Evolutionary conservation across 2,113 vertebrate species (phyloP).

Genomic region (Nesogale talazaci): DNA sequence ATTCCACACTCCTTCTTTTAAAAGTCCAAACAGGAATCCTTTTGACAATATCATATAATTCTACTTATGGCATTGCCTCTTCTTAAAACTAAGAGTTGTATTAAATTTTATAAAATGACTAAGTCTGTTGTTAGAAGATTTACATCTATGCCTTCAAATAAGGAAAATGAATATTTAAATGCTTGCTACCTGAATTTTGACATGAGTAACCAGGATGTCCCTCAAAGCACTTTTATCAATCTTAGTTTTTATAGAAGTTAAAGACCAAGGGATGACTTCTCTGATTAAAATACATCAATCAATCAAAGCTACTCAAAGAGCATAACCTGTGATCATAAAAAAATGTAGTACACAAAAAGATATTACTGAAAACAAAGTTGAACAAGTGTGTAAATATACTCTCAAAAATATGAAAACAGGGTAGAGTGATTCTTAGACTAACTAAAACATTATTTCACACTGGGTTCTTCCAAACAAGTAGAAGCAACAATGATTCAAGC

Average conservation of each 20-base stretch:
- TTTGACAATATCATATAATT: not conserved
- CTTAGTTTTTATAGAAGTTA: slow-evolving; percentile 53
- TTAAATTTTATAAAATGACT: no score
- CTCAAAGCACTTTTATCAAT: slow-evolving; percentile 40
- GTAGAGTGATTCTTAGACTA: not conserved
- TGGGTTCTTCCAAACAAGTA: not conserved
- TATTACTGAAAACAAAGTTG: not conserved
- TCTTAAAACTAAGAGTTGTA: not conserved
- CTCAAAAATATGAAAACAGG: not conserved
- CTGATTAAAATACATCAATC: not conserved
- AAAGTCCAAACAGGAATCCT: not conserved
- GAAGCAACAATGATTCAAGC: not conserved
- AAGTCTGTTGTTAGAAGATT: slow-evolving; percentile 44
- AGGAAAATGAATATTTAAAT: slow-evolving; percentile 11
- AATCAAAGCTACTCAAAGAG: slow-evolving; percentile 30
- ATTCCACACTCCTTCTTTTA: not conserved
- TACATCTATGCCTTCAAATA: not conserved
- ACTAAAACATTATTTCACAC: not conserved
- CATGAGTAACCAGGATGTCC: not conserved
- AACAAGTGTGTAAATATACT: slow-evolving; percentile 1
- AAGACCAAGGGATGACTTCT: slow-evolving; percentile 11
- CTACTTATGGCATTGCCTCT: not conserved
- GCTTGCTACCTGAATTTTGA: slow-evolving; percentile 43
- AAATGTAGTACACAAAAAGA: not conserved
- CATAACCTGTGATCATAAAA: not conserved